Percentiles rank a stretch among this genome's conserved stretches.
These are phyloP conservation scores for Aplysina aerophoba DNA, from an alignment of 37 sponge, comb jelly and placozoan species.

Conservation along the genomic window DNA sequence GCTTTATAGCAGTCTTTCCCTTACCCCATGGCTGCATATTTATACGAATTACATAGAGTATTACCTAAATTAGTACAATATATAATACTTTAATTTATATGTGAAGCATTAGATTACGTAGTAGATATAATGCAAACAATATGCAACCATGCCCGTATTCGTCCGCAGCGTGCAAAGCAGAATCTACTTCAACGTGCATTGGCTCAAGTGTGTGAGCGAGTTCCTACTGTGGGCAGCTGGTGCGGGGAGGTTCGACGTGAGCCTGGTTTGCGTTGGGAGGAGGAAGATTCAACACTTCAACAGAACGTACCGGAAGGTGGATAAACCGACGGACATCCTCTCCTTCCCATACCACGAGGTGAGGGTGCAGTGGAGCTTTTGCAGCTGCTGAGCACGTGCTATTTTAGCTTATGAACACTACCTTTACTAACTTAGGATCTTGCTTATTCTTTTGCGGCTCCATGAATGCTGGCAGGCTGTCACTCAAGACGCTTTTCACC, in stretches of 20 bases:
- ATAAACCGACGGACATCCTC: conserved; percentile 69
- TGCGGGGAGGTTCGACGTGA: conserved; percentile 48
- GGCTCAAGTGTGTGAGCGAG: conserved; percentile 33
- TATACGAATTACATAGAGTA: too few relatives aligned
- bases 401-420: too few relatives aligned
- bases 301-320: conserved; percentile 45
- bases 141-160: conserved; percentile 46
- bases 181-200: conserved; percentile 42
- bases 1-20: background rate
- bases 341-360: conserved; percentile 85
- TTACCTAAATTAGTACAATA: background rate
- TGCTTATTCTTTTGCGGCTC: too few relatives aligned
- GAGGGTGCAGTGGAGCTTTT: background rate
- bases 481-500: too few relatives aligned
- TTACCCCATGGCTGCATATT: background rate
- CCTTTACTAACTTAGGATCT: too few relatives aligned
- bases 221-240: conserved; percentile 42
- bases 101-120: too few relatives aligned
- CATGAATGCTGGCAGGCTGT: too few relatives aligned
- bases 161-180: conserved; percentile 58
- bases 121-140: background rate
- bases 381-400: too few relatives aligned
- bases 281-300: conserved; percentile 52
- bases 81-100: background rate
- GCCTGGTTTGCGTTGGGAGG: conserved; percentile 54